Evolutionary conservation across 2,888 invertebrate species (phyloP).

Genomic region (Pseudococcus longispinus): DNA sequence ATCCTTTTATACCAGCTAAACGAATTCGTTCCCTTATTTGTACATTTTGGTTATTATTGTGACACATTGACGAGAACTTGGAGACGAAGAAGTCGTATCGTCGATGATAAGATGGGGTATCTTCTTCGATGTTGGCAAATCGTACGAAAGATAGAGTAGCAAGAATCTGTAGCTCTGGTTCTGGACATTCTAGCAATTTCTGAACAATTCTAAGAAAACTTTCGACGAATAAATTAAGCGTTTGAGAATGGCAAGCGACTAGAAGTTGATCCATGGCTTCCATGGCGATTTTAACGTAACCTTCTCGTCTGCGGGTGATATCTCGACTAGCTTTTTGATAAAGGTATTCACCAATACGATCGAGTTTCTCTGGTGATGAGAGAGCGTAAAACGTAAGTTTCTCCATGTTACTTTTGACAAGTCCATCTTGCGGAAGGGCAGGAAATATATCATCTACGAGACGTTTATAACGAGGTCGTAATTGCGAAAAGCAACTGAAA

Average conservation of each 20-base stretch:
- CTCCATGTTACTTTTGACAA: slow-evolving; percentile 98
- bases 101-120: slow-evolving; percentile 97
- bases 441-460: slow-evolving; percentile 99
- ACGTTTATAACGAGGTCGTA: slow-evolving; percentile 86
- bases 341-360: slow-evolving; percentile 96
- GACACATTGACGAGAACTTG: slow-evolving; percentile 98
- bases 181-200: slow-evolving; percentile 91
- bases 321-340: slow-evolving; percentile 89
- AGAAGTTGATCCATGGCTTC: slow-evolving; percentile 98
- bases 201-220: slow-evolving; percentile 99
- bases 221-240: slow-evolving; percentile 97
- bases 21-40: slow-evolving; percentile 81
- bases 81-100: slow-evolving; percentile 99
- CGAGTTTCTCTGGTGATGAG: slow-evolving; percentile 96
- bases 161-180: slow-evolving; percentile 92
- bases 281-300: slow-evolving; percentile 93
- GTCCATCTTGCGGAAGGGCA: slow-evolving; percentile 88
- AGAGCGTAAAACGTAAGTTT: slow-evolving; percentile 97
- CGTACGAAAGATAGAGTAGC: slow-evolving; percentile 97
- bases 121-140: slow-evolving; percentile 99
- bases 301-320: slow-evolving; percentile 83
- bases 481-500: slow-evolving; percentile 57
- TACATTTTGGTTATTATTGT: slow-evolving; percentile 80
- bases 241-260: slow-evolving; percentile 95
- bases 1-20: slow-evolving; percentile 88